Evolutionary conservation across 2,888 invertebrate genomes (phyloP).

Genomic region (Drosophila mayaguana): DNA sequence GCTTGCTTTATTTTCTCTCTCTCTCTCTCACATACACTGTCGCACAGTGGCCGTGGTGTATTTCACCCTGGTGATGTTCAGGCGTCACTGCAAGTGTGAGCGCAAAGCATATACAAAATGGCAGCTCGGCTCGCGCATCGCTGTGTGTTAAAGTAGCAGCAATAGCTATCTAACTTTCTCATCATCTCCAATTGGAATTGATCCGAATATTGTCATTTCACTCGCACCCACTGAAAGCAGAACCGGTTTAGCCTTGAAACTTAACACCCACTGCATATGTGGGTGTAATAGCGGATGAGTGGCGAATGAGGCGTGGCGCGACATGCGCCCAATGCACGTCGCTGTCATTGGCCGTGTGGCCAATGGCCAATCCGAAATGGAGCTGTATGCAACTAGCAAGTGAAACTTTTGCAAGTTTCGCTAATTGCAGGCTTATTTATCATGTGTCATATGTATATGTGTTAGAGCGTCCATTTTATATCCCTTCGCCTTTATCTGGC

Average conservation of each 20-base stretch:
- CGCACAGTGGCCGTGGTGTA: constrained; percentile 19
- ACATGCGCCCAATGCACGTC: constrained; percentile 44
- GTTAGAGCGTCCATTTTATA: constrained; percentile 48
- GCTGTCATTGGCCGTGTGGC: constrained; percentile 30
- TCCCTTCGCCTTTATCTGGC: constrained; percentile 22
- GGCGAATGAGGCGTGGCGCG: constrained; percentile 56
- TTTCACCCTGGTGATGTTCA: constrained; percentile 34
- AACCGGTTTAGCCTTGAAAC: constrained; percentile 56
- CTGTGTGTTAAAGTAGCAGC: constrained; percentile 32
- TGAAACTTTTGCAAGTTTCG: constrained; percentile 27
- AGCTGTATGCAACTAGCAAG: constrained; percentile 30
- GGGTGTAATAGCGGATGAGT: constrained; percentile 45
- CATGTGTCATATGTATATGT: constrained; percentile 5
- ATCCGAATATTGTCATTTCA: constrained; percentile 40
- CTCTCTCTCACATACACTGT: constrained; percentile 1
- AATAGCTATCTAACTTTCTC: constrained; percentile 20
- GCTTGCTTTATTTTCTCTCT: background rate
- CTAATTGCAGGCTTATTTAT: constrained; percentile 54
- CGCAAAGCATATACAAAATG: constrained; percentile 53
- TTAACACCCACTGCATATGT: constrained; percentile 64
- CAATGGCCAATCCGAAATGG: constrained; percentile 43
- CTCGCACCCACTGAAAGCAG: constrained; percentile 21
- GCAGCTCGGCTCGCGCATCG: constrained; percentile 22
- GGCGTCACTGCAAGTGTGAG: constrained; percentile 30
- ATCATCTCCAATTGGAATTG: constrained; percentile 70